phyloP scores from a whole-genome alignment of 2,888 invertebrate species.

The Dasysyrphus tricinctus region DNA sequence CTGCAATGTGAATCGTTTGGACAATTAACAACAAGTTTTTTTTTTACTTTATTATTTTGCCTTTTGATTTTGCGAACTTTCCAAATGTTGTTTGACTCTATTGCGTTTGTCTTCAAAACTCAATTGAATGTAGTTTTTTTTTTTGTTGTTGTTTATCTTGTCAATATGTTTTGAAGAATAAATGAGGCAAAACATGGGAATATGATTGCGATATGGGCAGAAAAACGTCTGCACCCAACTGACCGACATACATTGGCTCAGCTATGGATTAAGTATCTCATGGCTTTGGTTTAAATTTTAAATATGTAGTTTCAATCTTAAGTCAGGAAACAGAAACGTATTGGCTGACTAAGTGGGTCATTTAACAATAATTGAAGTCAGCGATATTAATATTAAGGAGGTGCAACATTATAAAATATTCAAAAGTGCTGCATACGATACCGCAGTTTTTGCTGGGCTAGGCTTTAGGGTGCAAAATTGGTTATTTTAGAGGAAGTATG shows the following conservation, averaged over 20 bases:
- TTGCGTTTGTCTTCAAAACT: constrained; percentile 3
- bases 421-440: neutral
- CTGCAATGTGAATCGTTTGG: constrained; percentile 41
- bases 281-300: neutral
- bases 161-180: constrained; percentile 22
- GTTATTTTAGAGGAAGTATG: too few relatives aligned
- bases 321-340: neutral
- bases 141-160: constrained; percentile 53
- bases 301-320: neutral
- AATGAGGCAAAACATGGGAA: constrained; percentile 50
- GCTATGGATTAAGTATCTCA: constrained; percentile 13
- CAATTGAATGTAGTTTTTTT: constrained; percentile 45
- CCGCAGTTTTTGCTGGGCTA: too few relatives aligned
- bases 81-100: constrained; percentile 25
- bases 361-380: neutral
- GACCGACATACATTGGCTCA: constrained; percentile 29
- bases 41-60: constrained; percentile 9
- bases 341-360: constrained; percentile 54
- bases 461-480: too few relatives aligned
- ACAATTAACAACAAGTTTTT: constrained; percentile 62
- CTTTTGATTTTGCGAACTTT: constrained; percentile 40
- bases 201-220: constrained; percentile 59
- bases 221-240: constrained; percentile 27
- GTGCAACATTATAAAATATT: neutral
- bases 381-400: too few relatives aligned